Conservation (phyloP, 2,888 invertebrate species). For the Agrotis puta region DNA sequence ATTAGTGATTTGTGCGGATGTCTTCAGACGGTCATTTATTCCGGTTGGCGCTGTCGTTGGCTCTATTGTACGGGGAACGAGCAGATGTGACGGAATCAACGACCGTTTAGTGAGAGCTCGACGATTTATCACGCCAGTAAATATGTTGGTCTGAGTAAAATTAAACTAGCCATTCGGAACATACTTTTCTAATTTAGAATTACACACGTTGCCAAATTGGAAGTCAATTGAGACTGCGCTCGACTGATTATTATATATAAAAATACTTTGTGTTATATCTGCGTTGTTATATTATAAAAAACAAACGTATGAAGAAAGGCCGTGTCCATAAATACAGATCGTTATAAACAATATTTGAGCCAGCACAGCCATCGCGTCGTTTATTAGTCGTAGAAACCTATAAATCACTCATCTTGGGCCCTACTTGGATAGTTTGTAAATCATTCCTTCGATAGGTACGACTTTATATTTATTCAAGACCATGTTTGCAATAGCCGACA, state of each 20-base stretch:
- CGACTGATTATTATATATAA: slow-evolving; percentile 17
- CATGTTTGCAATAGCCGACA: slow-evolving; percentile 57
- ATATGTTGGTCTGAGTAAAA: slow-evolving; percentile 75
- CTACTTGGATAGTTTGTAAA: slow-evolving; percentile 76
- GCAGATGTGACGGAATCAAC: slow-evolving; percentile 72
- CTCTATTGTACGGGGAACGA: slow-evolving; percentile 65
- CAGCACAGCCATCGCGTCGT: slow-evolving; percentile 63
- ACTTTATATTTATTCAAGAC: slow-evolving; percentile 64
- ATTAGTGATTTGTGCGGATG: slow-evolving; percentile 56
- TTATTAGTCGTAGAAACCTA: slow-evolving; percentile 71
- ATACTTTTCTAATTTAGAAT: slow-evolving; percentile 77
- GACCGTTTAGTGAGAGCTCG: slow-evolving; percentile 73
- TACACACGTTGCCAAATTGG: slow-evolving; percentile 78
- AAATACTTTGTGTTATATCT: slow-evolving; percentile 21
- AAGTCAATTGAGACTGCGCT: slow-evolving; percentile 68
- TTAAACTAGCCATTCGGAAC: slow-evolving; percentile 68
- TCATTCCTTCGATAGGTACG: slow-evolving; percentile 72
- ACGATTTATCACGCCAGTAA: slow-evolving; percentile 72
- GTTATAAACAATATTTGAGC: slow-evolving; percentile 53
- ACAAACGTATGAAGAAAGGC: slow-evolving; percentile 26
- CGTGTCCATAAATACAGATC: slow-evolving; percentile 40
- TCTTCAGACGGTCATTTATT: slow-evolving; percentile 69
- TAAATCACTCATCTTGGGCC: slow-evolving; percentile 78
- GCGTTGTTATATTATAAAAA: slow-evolving; percentile 14
- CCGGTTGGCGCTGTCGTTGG: slow-evolving; percentile 51